Evolutionary conservation across 2,888 invertebrate species (phyloP).

Genomic region (Ophion obscuratus): DNA sequence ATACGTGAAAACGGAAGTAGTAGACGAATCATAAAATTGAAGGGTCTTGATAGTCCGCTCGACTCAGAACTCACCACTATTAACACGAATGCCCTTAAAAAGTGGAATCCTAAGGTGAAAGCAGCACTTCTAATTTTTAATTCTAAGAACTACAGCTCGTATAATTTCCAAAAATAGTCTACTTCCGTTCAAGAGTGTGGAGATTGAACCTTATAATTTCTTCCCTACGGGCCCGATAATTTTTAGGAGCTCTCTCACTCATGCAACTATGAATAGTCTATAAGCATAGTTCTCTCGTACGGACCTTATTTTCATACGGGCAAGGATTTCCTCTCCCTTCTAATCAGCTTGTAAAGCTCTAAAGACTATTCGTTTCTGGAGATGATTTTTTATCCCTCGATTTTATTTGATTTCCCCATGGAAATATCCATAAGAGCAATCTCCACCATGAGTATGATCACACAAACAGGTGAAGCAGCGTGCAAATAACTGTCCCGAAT

Average conservation of each 20-base stretch:
- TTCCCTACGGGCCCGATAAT: too few relatives aligned
- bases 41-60: neutral
- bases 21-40: neutral
- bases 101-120: neutral
- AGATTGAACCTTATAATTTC: too few relatives aligned
- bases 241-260: too few relatives aligned
- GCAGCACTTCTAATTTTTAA: neutral
- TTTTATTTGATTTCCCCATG: neutral
- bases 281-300: too few relatives aligned
- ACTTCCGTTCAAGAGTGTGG: too few relatives aligned
- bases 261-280: too few relatives aligned
- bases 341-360: neutral
- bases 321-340: too few relatives aligned
- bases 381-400: neutral
- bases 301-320: too few relatives aligned
- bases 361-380: neutral
- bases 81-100: neutral
- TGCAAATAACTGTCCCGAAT: slow-evolving; percentile 14
- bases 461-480: neutral
- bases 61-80: neutral
- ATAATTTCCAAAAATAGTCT: too few relatives aligned
- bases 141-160: too few relatives aligned
- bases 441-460: neutral
- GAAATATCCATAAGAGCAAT: slow-evolving; percentile 1
- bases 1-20: neutral